A percentile compares a stretch with the other conserved stretches of the same genome.
Evolutionary conservation across 2,888 invertebrate species (phyloP).

Genomic region (Nymphalis c-album): DNA sequence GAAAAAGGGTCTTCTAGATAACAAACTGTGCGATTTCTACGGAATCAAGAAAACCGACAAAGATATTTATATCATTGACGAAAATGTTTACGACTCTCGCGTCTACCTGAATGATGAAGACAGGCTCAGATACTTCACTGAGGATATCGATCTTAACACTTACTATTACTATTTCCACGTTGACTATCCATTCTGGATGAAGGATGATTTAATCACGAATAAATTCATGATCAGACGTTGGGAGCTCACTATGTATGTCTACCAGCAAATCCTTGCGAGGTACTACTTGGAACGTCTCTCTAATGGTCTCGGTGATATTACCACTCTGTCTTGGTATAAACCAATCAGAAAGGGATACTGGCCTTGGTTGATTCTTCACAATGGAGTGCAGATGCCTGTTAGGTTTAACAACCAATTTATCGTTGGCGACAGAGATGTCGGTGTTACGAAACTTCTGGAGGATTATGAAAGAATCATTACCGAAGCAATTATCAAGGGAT

Average conservation of each 20-base stretch:
- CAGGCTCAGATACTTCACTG: conserved; percentile 83
- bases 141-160: conserved; percentile 84
- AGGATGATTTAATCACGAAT: conserved; percentile 64
- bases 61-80: conserved; percentile 82
- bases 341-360: conserved; percentile 78
- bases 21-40: conserved; percentile 76
- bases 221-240: conserved; percentile 68
- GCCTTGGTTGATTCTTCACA: conserved; percentile 79
- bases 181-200: conserved; percentile 84
- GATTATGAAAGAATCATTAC: conserved; percentile 79
- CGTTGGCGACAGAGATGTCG: conserved; percentile 55
- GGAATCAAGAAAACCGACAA: conserved; percentile 76
- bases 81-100: conserved; percentile 84
- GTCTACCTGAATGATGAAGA: conserved; percentile 79
- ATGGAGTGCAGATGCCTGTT: conserved; percentile 79
- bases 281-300: conserved; percentile 80
- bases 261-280: conserved; percentile 85
- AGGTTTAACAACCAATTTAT: conserved; percentile 72
- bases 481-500: conserved; percentile 82
- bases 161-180: conserved; percentile 84
- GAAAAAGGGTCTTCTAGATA: conserved; percentile 70
- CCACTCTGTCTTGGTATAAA: conserved; percentile 70
- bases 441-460: conserved; percentile 61
- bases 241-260: conserved; percentile 81
- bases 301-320: conserved; percentile 71